phyloP scores from a whole-genome alignment of 2,888 invertebrate species.

The Chrysotoxum bicinctum region DNA sequence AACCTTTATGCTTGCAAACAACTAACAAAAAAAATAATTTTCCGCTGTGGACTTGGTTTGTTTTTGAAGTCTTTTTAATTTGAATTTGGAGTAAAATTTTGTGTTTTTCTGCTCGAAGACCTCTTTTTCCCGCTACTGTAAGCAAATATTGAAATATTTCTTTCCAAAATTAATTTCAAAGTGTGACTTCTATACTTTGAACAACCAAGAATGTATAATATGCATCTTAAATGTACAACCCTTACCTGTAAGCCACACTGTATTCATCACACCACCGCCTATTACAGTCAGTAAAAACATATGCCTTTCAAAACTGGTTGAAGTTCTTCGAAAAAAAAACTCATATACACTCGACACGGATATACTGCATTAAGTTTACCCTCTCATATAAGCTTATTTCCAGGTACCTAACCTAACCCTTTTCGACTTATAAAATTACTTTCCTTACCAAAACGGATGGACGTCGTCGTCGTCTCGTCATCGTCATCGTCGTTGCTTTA shows the following conservation, averaged over 20 bases:
- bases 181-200: too few relatives aligned
- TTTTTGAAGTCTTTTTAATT: too few relatives aligned
- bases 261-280: neutral
- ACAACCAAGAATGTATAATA: too few relatives aligned
- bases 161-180: too few relatives aligned
- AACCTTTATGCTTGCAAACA: too few relatives aligned
- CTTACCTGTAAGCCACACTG: conserved; percentile 10
- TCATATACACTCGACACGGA: conserved; percentile 33
- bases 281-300: conserved; percentile 24
- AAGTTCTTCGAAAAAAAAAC: conserved; percentile 49
- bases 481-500: conserved; percentile 42
- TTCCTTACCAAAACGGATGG: conserved; percentile 49
- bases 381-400: conserved; percentile 6
- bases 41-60: too few relatives aligned
- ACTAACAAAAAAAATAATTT: too few relatives aligned
- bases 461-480: conserved; percentile 8
- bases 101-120: too few relatives aligned
- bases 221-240: neutral
- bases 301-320: conserved; percentile 30
- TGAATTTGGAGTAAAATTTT: too few relatives aligned
- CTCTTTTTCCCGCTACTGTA: too few relatives aligned
- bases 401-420: conserved; percentile 8
- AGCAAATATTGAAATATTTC: too few relatives aligned
- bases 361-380: conserved; percentile 7
- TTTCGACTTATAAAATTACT: conserved; percentile 35